Evolutionary conservation across 2,888 invertebrate genomes (phyloP), one percentile per base, ranked within the genome.

Genomic region (Mythimna impura): DNA sequence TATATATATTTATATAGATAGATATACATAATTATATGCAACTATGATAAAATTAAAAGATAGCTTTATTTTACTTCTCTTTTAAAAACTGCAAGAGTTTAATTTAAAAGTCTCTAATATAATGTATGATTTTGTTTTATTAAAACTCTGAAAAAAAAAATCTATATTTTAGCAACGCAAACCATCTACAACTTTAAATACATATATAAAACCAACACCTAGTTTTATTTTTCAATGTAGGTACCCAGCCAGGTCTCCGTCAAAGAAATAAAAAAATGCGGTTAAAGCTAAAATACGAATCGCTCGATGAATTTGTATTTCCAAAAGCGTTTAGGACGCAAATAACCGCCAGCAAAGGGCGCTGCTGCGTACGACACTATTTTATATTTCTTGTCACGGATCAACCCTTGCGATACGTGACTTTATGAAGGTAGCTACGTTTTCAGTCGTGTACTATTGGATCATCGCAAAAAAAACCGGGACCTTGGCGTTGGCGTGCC

Each of bases 401-500:
- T 84, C 88, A 84, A 88, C 89, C 89, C 88, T 88, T 84, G 83
- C 84, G 73, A 81, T 87, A 89, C 90, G 89, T 89, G 90, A 89
- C 87, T 87, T 85, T 88, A 86, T 86, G 80, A 78, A 82, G 83
- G 84, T 82, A 78, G 84, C 85, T 63, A 82, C 82, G 81, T 76
- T 85, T 76, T 78, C 73, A 81, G 82, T 74, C 68, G 76, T 84
- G 73, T 69, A 55, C 64, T 85, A 82, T 87, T 87, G 85, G 87
- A 90, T 86, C 86, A 89, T 88, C 81, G 83, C 83, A 91, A 91
- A 91, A n/a, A 47, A 91, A 89, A 85, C 77, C 63, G 78, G 66
- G 83, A 76, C 89, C 88, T 90, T 90, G 90, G 76, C 83, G 81
- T 90, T 89, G 89, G 76, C 83, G 80, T 88, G 90, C 89, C 91